Evolutionary conservation across 2,888 invertebrate species (phyloP), one percentile per base, ranked within the genome.

Genomic region (Linnaemya vulpina): DNA sequence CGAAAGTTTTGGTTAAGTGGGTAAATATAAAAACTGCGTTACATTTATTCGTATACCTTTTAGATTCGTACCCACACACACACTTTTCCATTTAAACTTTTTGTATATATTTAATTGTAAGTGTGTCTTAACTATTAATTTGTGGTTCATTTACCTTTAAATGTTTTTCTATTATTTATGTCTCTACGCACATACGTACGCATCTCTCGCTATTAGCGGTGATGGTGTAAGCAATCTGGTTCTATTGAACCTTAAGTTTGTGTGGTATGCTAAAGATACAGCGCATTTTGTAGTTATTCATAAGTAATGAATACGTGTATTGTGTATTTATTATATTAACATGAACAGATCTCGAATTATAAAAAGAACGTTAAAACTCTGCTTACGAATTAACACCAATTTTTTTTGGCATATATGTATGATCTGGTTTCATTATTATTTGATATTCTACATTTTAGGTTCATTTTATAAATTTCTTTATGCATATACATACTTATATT

Each of bases 111-210:
- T 43, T 25, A 22, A 43, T n/a, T 71, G 17, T 68, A 20, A 20
- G n/a, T 70, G 25, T 68, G 1, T 68, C 35, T 11, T 20, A 35
- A 3, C 38, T 43, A 25, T 71, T 58, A 43, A 58, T 71, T 71
- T 58, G 17, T 43, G 25, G 58, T 71, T 58, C 71, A 58, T 70
- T 70, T 70, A 70, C 70, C 70, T 70, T 43, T 55, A 55, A 43
- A 53, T 20, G 22, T 22, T 70, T 70, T 70, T 15, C 25, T 22
- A 22, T 22, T 22, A 20, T 53, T 1, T 53, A 49, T 15, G 15
- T 17, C 5, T 9, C 5, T 46, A 17, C 9, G 9, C 17, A 49
- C 17, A 17, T 49, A 51, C 22, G 13, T 53, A n/a, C 15, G 22
- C 40, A 38, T 70, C 11, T 67, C 11, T 55, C 7, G 20, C 22